Evolutionary conservation across 1,140 invertebrate genomes (phyloP).

Genomic region (Danaus plexippus): DNA sequence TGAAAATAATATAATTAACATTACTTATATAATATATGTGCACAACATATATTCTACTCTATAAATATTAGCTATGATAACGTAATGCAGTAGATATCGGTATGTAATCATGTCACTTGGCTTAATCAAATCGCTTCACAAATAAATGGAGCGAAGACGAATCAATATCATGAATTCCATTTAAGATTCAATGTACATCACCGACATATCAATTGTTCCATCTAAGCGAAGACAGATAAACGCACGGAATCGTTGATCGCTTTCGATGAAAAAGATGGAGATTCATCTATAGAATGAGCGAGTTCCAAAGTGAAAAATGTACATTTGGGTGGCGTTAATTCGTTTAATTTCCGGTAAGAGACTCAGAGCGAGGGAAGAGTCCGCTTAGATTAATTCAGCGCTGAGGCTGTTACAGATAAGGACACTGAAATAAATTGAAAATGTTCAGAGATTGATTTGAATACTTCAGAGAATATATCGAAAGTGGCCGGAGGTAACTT

Average conservation of each 20-base stretch:
- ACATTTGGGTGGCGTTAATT: conserved; percentile 71
- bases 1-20: too few species aligned
- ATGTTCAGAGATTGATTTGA: conserved; percentile 71
- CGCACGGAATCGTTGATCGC: conserved; percentile 55
- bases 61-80: too few species aligned
- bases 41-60: too few species aligned
- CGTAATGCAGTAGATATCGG: conserved; percentile 13
- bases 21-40: too few species aligned
- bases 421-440: conserved; percentile 71
- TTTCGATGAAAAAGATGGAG: conserved; percentile 62
- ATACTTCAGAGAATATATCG: conserved; percentile 62
- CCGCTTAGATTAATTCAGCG: conserved; percentile 68
- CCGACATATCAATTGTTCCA: conserved; percentile 67
- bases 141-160: conserved; percentile 63
- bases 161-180: conserved; percentile 68
- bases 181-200: conserved; percentile 65
- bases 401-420: conserved; percentile 67
- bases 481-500: conserved; percentile 40
- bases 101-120: conserved; percentile 44
- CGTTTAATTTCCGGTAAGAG: conserved; percentile 71
- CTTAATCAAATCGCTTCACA: conserved; percentile 60
- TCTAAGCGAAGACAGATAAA: conserved; percentile 65
- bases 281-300: conserved; percentile 63
- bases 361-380: conserved; percentile 39
- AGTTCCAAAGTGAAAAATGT: conserved; percentile 70